Conservation (phyloP, 1,140 invertebrate genomes). For the Phymorhynchus buccinoides region DNA sequence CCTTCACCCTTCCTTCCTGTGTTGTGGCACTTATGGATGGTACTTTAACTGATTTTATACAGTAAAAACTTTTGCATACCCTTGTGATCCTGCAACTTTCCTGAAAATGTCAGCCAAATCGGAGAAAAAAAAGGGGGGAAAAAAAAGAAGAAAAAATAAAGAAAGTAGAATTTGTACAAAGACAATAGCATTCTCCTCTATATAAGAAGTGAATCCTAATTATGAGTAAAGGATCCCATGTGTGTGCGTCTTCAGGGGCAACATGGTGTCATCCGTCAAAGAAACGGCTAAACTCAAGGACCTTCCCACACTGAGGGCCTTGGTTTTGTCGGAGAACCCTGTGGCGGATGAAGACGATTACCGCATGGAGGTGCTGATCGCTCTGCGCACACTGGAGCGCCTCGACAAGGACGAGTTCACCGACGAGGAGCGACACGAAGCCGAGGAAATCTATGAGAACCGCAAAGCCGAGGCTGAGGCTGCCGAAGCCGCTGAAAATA, state of each 20-base stretch:
- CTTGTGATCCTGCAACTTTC: no score
- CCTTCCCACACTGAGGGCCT: conserved; percentile 68
- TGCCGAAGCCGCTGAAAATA: conserved; percentile 15
- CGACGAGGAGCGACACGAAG: conserved; percentile 71
- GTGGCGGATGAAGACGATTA: conserved; percentile 72
- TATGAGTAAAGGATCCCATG: no score
- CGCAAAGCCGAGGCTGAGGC: conserved; percentile 61
- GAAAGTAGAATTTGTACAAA: no score
- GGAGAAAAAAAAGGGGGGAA: no score
- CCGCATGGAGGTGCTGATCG: conserved; percentile 70
- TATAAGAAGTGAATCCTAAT: no score
- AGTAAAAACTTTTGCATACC: no score
- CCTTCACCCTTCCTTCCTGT: no score
- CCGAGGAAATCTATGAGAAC: conserved; percentile 68
- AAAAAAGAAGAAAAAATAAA: no score
- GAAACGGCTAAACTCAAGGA: conserved; percentile 65
- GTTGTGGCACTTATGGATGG: no score
- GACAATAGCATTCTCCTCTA: no score
- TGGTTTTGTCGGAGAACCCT: conserved; percentile 70
- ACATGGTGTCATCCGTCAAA: conserved; percentile 65
- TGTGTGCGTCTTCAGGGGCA: conserved; percentile 68
- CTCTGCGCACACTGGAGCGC: conserved; percentile 68
- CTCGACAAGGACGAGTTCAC: conserved; percentile 73
- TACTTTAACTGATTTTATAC: no score
- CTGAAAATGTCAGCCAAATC: no score